Conservation (phyloP, 92 coral and sea anemone genomes). For the Hydrozoanthus gracilis region DNA sequence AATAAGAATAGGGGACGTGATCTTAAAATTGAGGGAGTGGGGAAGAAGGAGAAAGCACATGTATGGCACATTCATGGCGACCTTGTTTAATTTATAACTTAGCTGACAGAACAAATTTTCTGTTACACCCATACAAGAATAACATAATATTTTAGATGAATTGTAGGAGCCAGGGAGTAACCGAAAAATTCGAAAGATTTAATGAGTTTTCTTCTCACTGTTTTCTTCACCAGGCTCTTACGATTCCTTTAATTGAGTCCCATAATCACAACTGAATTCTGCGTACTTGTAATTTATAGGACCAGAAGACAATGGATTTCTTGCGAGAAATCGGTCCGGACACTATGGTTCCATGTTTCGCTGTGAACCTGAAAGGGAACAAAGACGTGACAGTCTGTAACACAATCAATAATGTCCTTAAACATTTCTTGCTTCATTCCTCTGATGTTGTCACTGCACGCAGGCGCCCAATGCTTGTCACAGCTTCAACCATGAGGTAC, state of each 20-base stretch:
- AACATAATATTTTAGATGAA: too few species aligned
- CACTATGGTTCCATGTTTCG: constrained; percentile 70
- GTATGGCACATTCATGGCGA: too few species aligned
- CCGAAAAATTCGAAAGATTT: too few species aligned
- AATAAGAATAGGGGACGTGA: too few species aligned
- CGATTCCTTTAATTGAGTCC: neutral
- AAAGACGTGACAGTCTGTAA: constrained; percentile 52
- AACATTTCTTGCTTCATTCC: constrained; percentile 41
- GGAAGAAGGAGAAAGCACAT: too few species aligned
- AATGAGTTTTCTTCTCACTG: too few species aligned
- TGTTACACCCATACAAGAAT: too few species aligned
- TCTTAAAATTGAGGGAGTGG: too few species aligned
- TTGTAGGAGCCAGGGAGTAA: too few species aligned
- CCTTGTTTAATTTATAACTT: too few species aligned
- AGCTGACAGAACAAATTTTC: too few species aligned
- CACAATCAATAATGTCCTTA: constrained; percentile 48
- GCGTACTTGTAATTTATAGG: constrained; percentile 43
- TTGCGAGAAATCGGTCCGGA: constrained; percentile 73
- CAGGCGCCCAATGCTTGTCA: constrained; percentile 80
- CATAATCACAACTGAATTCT: neutral
- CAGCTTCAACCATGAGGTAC: constrained; percentile 80
- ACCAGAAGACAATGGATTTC: constrained; percentile 60
- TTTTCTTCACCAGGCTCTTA: neutral
- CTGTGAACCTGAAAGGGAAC: constrained; percentile 64
- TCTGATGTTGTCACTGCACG: constrained; percentile 49